A percentile compares a stretch with the other conserved stretches of the same genome.
Evolutionary conservation across 37 sponge, comb jelly and placozoan species (phyloP).

Genomic region (Geodia barretti): DNA sequence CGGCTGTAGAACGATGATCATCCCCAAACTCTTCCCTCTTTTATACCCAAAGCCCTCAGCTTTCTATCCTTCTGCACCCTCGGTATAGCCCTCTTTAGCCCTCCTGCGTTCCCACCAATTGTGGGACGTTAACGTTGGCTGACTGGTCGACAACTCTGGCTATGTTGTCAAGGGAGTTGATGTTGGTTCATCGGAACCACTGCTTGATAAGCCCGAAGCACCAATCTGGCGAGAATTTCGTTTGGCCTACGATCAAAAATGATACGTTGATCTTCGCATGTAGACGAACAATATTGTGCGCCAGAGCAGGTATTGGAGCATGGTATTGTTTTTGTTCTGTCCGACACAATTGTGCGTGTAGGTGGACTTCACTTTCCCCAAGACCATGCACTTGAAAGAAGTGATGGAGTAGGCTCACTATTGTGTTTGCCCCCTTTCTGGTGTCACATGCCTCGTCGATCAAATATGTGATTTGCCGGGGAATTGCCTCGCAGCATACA

Average conservation of each 20-base stretch:
- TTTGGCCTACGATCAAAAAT: not conserved
- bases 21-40: no score
- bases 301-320: slow-evolving; percentile 10
- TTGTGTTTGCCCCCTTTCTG: slow-evolving; percentile 36
- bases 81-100: no score
- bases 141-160: no score
- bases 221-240: not conserved
- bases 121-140: no score
- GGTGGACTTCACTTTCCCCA: not conserved
- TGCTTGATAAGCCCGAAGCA: not conserved
- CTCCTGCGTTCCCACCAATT: no score
- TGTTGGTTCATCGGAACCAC: no score
- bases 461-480: slow-evolving; percentile 20
- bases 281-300: no score
- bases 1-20: no score
- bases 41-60: no score
- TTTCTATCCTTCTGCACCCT: no score
- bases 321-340: slow-evolving; percentile 32
- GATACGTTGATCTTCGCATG: not conserved
- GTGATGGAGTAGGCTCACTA: not conserved
- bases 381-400: not conserved
- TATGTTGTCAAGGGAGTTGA: no score
- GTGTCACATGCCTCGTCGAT: slow-evolving; percentile 17
- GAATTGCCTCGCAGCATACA: slow-evolving; percentile 15
- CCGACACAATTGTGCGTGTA: slow-evolving; percentile 29